A percentile compares a stretch with the other conserved stretches of the same genome.
Conservation (phyloP, 2,888 invertebrate genomes). For the Metopia argyrocephala region DNA sequence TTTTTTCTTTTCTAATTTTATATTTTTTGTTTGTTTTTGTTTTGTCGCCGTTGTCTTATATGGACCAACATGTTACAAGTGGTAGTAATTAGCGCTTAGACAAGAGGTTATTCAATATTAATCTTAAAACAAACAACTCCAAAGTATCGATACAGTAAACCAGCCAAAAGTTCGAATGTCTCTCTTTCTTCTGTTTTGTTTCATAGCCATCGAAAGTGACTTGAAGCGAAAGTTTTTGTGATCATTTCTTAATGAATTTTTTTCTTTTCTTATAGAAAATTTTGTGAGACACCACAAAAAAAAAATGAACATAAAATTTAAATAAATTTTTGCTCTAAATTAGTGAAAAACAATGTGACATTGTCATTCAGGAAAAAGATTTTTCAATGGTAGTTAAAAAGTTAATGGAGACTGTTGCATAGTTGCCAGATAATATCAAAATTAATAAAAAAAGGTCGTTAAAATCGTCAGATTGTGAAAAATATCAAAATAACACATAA, state of each 20-base stretch:
- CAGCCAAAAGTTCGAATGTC: not conserved
- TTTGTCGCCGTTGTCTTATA: conserved; percentile 14
- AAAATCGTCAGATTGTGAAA: no score
- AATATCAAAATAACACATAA: no score
- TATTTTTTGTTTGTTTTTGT: not conserved
- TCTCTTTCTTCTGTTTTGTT: not conserved
- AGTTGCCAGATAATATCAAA: no score
- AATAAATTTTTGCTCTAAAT: conserved; percentile 58
- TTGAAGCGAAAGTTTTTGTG: conserved; percentile 53
- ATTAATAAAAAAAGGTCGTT: no score
- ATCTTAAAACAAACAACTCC: conserved; percentile 43
- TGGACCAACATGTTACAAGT: conserved; percentile 51
- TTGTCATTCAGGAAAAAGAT: conserved; percentile 51
- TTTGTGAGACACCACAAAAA: not conserved
- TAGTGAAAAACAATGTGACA: conserved; percentile 50
- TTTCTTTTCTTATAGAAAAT: not conserved
- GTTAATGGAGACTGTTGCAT: no score
- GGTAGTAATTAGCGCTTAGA: conserved; percentile 64
- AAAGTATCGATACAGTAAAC: not conserved
- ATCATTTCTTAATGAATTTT: conserved; percentile 30
- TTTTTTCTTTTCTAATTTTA: not conserved
- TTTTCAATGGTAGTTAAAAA: conserved; percentile 32
- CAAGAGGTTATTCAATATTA: conserved; percentile 63
- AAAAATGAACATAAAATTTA: conserved; percentile 33
- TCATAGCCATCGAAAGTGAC: conserved; percentile 39